These are phyloP conservation scores for Drosophila melanocephala DNA, from an alignment of 2,888 invertebrate genomes.

Conservation along the genomic window DNA sequence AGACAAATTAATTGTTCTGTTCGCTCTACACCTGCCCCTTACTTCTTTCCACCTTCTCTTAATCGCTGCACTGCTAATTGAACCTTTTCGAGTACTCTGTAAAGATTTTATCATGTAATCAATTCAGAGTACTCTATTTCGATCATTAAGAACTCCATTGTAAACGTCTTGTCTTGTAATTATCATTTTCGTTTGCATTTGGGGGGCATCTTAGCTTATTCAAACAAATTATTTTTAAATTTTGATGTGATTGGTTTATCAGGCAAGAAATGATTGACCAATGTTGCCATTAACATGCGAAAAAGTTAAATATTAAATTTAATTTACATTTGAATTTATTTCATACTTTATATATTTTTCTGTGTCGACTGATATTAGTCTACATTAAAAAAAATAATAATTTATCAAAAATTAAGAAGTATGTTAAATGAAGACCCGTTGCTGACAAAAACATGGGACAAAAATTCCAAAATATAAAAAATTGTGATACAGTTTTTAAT, in stretches of 20 bases:
- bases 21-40: not conserved
- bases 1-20: not conserved
- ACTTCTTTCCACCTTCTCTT: not conserved
- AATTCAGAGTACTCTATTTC: not conserved
- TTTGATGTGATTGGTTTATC: not conserved
- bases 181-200: not conserved
- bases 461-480: too few species aligned
- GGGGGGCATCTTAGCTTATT: not conserved
- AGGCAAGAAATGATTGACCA: not conserved
- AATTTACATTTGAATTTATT: not conserved
- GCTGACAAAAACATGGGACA: too few species aligned
- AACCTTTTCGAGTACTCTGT: not conserved
- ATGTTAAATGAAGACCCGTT: too few species aligned
- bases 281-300: not conserved
- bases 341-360: not conserved
- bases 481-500: too few species aligned
- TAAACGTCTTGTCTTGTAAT: not conserved
- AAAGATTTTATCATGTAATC: not conserved
- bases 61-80: not conserved
- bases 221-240: not conserved
- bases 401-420: too few species aligned
- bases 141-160: not conserved
- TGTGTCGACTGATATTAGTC: too few species aligned
- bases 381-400: too few species aligned
- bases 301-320: not conserved